Base-by-base conservation (phyloP, 92 coral and sea anemone genomes). In the Desmophyllum pertusum region DNA sequence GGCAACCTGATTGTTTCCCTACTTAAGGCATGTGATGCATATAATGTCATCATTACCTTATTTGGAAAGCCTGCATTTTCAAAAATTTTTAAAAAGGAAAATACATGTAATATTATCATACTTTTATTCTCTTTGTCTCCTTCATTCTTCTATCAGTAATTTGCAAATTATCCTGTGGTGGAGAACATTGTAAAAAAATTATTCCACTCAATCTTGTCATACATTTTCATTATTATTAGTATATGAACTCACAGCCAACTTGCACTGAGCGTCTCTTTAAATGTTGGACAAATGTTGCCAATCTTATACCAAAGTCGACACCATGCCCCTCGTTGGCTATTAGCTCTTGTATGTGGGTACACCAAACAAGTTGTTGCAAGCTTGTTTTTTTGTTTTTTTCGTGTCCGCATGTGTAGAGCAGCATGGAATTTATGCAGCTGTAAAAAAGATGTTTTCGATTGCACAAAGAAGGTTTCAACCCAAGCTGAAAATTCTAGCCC, bases 201-300 rank as follows among this genome's bases (percentile, higher is more conserved):
- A n/a, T n/a, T n/a, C n/a, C n/a, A n/a, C n/a, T n/a, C n/a, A n/a
- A 59, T 59, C 66, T 59, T 53, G 21, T 53, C 62, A 53, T 53
- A 53, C 18, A 53, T 53, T 53, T 14, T 25, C 62, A 53, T 53
- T 53, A 53, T 53, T 25, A 11, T 53, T 53, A 53, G 62, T 53
- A 53, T 53, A 53, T 53, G 62, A 53, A 53, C 62, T 53, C 14
- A 53, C 62, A 53, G 62, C 62, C 62, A 53, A 25, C 62, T 53
- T 53, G 62, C 62, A 11, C 62, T 53, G 62, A 13, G n/a, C 21
- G 62, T 53, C 62, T 11, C 17, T 14, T 53, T 53, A 53, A 11
- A 14, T 19, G 23, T 53, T 53, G 62, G 4, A 14, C 14, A 53
- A 53, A 53, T 53, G 14, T 48, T 53, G n/a, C 21, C 17, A 11